Evolutionary conservation across 1,140 invertebrate species (phyloP).

Genomic region (Brevipalpus yothersi): DNA sequence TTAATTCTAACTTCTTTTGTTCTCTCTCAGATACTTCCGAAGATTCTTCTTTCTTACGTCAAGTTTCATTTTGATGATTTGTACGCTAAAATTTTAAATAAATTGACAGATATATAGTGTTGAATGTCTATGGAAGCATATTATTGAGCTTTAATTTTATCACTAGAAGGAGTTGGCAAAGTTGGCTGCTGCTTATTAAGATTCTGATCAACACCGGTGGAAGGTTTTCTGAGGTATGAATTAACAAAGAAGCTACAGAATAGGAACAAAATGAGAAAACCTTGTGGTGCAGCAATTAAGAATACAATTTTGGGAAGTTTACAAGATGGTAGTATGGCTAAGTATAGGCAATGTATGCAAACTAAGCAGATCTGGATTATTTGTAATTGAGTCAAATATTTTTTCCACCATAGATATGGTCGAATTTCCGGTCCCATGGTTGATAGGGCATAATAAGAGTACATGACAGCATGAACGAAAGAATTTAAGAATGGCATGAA

Average conservation of each 20-base stretch:
- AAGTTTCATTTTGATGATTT: no score
- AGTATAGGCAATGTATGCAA: not conserved
- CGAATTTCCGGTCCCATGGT: conserved; percentile 27
- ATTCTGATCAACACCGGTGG: no score
- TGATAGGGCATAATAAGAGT: conserved; percentile 28
- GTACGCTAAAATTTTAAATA: no score
- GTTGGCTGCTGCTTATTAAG: no score
- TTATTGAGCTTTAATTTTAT: no score
- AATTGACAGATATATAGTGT: no score
- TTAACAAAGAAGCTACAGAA: not conserved
- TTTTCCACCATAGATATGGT: conserved; percentile 32
- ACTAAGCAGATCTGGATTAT: conserved; percentile 17
- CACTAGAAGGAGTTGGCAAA: no score
- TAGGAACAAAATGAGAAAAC: not conserved
- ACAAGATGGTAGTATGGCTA: not conserved
- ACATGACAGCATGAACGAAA: conserved; percentile 33
- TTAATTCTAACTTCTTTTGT: no score
- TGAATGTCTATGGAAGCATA: no score
- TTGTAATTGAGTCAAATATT: conserved; percentile 29
- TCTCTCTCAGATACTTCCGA: no score
- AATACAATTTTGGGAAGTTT: not conserved
- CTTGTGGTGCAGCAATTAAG: not conserved
- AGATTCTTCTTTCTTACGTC: no score
- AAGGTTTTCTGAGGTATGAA: not conserved
- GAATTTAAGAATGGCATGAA: conserved; percentile 27